Evolutionary conservation across 2,113 vertebrate genomes (phyloP).

Genomic region (Ailurus styani): DNA sequence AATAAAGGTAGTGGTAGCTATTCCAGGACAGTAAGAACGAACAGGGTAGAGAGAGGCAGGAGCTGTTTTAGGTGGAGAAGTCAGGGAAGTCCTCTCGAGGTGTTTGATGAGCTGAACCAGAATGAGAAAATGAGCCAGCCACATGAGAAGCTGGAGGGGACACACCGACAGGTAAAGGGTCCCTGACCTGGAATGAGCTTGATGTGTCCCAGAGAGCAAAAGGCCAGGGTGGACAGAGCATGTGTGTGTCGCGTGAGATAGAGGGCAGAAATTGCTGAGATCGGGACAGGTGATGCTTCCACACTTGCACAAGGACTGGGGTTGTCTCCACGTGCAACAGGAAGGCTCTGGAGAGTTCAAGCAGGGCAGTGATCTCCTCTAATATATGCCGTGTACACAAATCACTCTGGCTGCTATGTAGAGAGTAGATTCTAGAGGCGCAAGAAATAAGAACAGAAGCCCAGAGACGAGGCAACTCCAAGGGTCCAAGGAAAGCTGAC

Average conservation of each 20-base stretch:
- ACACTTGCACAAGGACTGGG: neutral
- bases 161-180: neutral
- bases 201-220: neutral
- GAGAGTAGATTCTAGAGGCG: neutral
- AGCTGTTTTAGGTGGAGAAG: neutral
- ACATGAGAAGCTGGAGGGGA: neutral
- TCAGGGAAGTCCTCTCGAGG: neutral
- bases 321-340: neutral
- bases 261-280: neutral
- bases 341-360: neutral
- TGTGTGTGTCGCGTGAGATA: fast-evolving
- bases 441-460: neutral
- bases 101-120: neutral
- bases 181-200: too few species aligned
- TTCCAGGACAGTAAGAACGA: neutral
- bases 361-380: neutral
- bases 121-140: neutral
- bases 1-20: neutral
- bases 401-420: neutral
- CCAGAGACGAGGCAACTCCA: neutral
- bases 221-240: neutral
- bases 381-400: fast-evolving
- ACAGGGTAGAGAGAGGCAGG: neutral
- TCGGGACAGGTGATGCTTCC: fast-evolving
- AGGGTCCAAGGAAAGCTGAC: neutral